Percentiles rank a stretch among this genome's conserved stretches.
Evolutionary conservation across 2,113 vertebrate species (phyloP).

Genomic region (Eonycteris spelaea): DNA sequence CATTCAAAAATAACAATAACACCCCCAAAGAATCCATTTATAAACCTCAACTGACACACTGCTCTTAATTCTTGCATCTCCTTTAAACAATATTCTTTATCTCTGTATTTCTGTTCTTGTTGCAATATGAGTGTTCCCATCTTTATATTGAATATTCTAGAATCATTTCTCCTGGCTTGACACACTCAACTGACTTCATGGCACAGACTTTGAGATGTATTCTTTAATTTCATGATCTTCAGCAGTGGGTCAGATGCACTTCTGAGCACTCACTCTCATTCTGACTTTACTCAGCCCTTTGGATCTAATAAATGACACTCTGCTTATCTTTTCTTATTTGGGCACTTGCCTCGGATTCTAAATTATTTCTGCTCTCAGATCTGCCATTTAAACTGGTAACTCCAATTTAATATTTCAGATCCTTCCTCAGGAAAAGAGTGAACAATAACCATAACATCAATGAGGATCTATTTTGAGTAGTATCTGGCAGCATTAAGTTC

Average conservation of each 20-base stretch:
- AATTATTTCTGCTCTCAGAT: not conserved
- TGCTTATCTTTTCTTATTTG: not conserved
- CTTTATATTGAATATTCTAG: not conserved
- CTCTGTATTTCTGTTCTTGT: not conserved
- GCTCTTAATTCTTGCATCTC: not conserved
- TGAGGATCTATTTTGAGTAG: not conserved
- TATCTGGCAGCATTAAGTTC: not conserved
- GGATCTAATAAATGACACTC: not conserved
- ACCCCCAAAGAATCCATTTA: not conserved
- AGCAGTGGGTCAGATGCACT: not conserved
- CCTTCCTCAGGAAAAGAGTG: not conserved
- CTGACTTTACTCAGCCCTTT: not conserved
- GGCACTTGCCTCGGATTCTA: not conserved
- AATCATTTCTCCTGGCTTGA: not conserved
- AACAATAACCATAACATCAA: not conserved
- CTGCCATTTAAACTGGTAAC: not conserved
- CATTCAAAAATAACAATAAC: not conserved
- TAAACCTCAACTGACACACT: not conserved
- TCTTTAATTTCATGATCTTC: rapidly evolving
- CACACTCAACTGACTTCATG: not conserved
- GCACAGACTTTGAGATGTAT: no score
- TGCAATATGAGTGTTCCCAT: rapidly evolving
- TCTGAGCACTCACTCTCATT: not conserved
- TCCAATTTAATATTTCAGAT: not conserved
- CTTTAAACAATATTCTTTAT: not conserved